Evolutionary conservation across 2,113 vertebrate genomes (phyloP).

Genomic region (Lamprotornis superbus): DNA sequence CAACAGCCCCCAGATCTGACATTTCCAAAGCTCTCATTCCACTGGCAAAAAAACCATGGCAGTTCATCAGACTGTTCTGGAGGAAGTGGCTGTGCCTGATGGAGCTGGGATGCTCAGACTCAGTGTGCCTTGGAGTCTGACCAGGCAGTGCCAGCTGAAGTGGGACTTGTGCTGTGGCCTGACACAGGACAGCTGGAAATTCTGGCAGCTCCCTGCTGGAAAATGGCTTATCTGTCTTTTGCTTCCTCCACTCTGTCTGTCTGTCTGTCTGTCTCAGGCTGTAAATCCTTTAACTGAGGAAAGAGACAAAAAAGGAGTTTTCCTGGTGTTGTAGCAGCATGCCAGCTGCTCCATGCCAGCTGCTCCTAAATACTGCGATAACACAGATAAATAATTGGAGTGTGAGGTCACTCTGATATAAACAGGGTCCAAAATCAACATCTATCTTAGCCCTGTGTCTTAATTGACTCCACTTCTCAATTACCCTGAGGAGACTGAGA

Average conservation of each 20-base stretch:
- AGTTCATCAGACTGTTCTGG: background rate
- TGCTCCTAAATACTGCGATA: background rate
- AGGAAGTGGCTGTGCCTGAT: background rate
- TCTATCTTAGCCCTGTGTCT: background rate
- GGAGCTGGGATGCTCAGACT: background rate
- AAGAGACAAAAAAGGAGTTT: background rate
- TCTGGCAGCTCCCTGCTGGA: background rate
- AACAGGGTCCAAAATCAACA: background rate
- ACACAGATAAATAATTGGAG: background rate
- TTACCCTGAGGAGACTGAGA: background rate
- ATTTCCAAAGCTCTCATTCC: background rate
- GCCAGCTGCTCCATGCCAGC: conserved; percentile 12
- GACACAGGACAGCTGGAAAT: background rate
- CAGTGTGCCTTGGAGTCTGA: rapidly evolving
- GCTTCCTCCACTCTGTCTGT: background rate
- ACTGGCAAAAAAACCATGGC: background rate
- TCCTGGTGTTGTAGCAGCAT: background rate
- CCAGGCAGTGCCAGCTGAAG: background rate
- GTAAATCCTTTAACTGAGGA: conserved; percentile 8
- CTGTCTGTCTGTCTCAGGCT: background rate
- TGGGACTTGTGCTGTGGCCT: background rate
- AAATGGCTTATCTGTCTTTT: background rate
- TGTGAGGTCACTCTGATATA: background rate
- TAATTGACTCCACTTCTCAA: background rate
- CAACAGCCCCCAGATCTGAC: background rate